Evolutionary conservation across 2,888 invertebrate species (phyloP).

Genomic region (Ditula angustiorana): DNA sequence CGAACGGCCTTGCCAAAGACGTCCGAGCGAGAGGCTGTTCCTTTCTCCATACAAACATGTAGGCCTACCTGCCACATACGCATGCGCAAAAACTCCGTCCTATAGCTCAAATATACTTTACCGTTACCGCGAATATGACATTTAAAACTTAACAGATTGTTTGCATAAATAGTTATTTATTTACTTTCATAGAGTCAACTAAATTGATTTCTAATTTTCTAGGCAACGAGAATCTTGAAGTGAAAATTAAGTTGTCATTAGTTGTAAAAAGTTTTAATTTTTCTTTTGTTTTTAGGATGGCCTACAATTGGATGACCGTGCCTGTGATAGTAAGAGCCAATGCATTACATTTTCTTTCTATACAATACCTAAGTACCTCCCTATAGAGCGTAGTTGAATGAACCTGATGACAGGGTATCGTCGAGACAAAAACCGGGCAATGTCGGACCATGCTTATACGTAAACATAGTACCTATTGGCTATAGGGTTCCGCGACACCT

Average conservation of each 20-base stretch:
- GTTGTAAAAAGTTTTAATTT: no score
- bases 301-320: no score
- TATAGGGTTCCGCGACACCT: no score
- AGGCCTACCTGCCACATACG: conserved; percentile 33
- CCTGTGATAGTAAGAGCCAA: neutral
- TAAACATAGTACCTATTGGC: no score
- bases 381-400: neutral
- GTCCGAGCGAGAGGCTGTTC: conserved; percentile 65
- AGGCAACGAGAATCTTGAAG: no score
- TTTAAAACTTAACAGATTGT: neutral
- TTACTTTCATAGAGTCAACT: no score
- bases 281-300: no score
- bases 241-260: no score
- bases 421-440: neutral
- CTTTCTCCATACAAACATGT: conserved; percentile 59
- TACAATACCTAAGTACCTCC: neutral
- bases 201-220: no score
- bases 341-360: neutral
- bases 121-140: conserved; percentile 25
- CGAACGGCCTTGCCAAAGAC: conserved; percentile 70
- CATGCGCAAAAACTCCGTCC: conserved; percentile 29
- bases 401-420: neutral
- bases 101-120: conserved; percentile 29
- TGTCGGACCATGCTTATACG: no score
- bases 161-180: neutral